Base-by-base conservation (phyloP, 2,113 vertebrate genomes). In the Phalacrocorax brasilianus region DNA sequence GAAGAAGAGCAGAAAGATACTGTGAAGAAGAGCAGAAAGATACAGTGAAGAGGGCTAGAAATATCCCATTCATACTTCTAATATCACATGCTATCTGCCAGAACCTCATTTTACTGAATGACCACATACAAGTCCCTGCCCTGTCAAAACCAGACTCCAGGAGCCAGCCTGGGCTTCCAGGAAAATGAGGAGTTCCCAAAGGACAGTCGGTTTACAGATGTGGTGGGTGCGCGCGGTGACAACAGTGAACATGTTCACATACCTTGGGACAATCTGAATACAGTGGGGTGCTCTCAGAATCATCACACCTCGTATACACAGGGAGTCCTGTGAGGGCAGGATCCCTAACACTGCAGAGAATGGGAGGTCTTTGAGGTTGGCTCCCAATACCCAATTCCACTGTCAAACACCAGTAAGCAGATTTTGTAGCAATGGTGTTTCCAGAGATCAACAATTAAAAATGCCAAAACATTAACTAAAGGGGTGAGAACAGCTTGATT, bases 1-100 rank as follows among this genome's bases (percentile, higher is more conserved):
- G 92, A 97, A 97, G 66, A 95, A 94, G n/a, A 89, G 80, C 40
- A 94, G 66, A 87, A 85, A 95, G 17, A 93, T 14, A 93, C 9
- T 38, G 38, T 38, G 38, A 38, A 38, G n/a, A 89, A 14, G 33
- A 89, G 80, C 40, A 94, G 66, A 87, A 85, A 95, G 17, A 93
- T 14, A 93, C 9, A 79, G 56, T 24, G 73, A 77, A 86, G 88
- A 61, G 85, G 50, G 42, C 66, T 47, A 68, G 40, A 78, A 88
- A 49, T 49, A 91, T 32, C 45, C 7, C 73, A 53, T 71, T 87
- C 66, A 22, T 32, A 27, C 20, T 68, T 63, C 33, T 85, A 50
- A 6, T 82, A 71, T 47, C 66, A 68, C 14, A 65, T 6, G 8
- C 30, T 74, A 38, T 75, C 66, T 90, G 62, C 27, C 55, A 84